Base-by-base conservation (phyloP, 2,888 invertebrate species). In the Cryptocephalus moraei region DNA sequence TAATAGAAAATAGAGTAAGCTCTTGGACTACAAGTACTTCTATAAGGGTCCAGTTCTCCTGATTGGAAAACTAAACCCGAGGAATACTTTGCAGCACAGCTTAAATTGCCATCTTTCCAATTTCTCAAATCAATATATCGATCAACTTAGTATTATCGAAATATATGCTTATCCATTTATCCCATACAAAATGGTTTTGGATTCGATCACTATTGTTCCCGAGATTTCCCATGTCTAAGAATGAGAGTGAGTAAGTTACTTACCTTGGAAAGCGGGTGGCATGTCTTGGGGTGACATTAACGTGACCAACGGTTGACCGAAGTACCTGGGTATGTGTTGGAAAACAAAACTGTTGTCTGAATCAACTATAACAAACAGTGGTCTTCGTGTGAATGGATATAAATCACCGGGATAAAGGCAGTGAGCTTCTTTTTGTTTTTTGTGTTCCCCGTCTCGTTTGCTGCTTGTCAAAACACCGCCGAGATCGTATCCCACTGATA, bases 281-380 rank as follows among this genome's bases (percentile, higher is more conserved):
- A 87, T 79, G 67, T 93, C 91, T 71, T 91, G 84, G 8, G 95
- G 93, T 45, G 95, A 94, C 86, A 94, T 90, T 34, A 96, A 78
- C 54, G 92, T 84, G 53, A 95, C 86, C 56, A 95, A 73, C 8
- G 95, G 94, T 69, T 94, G 93, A 31, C 92, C 94, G 73, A 96
- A 96, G 67, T 89, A 84, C 50, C 75, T 70, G 43, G 93, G 92
- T 66, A 95, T 85, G 67, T 90, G 86, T 76, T 91, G 85, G 74
- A 91, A 92, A 56, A 90, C 87, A 70, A 85, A 86, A 64, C 92
- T 92, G 74, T 94, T 95, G 74, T 94, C 91, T 56, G 94, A 94
- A 71, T 96, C 96, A 57, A 96, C 85, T 55, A 96, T 87, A 49
- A 95, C 79, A 73, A 95, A 92, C 52, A 95, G 76, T 33, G 96